phyloP scores from a whole-genome alignment of 1,140 invertebrate genomes.

The Zelostemma sp. region DNA sequence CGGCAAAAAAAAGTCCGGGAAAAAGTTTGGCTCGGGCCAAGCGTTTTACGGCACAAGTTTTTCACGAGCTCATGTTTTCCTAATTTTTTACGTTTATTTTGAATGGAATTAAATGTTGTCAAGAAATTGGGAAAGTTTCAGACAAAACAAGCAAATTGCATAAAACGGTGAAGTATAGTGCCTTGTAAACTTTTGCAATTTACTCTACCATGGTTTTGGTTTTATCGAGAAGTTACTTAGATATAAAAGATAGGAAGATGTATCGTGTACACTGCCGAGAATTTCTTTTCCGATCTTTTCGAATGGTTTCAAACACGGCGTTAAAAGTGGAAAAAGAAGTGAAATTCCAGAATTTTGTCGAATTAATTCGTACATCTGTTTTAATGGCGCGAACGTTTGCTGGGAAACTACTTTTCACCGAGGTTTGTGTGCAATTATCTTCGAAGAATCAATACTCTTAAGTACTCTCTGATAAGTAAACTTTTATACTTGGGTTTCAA shows the following conservation, averaged over 20 bases:
- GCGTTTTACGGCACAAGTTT: not conserved
- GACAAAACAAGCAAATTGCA: constrained; percentile 6
- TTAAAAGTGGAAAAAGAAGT: not conserved
- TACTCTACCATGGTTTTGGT: constrained; percentile 9
- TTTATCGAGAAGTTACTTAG: constrained; percentile 6
- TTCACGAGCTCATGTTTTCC: constrained; percentile 1
- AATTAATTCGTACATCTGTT: not conserved
- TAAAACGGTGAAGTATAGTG: constrained; percentile 8
- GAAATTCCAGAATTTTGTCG: not conserved
- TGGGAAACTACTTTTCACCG: not conserved
- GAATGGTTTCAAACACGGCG: not conserved
- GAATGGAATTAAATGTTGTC: constrained; percentile 8
- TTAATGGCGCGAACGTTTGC: not conserved
- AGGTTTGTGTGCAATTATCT: no score
- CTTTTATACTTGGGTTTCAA: not conserved
- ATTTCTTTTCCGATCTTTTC: constrained; percentile 1
- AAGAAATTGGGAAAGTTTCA: constrained; percentile 10
- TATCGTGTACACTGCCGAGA: constrained; percentile 2
- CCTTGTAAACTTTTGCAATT: constrained; percentile 26
- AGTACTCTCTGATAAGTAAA: not conserved
- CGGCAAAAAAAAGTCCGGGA: not conserved
- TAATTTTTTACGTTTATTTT: constrained; percentile 1
- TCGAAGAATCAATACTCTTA: no score
- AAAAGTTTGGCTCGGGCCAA: not conserved
- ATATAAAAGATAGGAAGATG: constrained; percentile 10